Evolutionary conservation across 92 coral and sea anemone species (phyloP).

Genomic region (Porites evermanni): DNA sequence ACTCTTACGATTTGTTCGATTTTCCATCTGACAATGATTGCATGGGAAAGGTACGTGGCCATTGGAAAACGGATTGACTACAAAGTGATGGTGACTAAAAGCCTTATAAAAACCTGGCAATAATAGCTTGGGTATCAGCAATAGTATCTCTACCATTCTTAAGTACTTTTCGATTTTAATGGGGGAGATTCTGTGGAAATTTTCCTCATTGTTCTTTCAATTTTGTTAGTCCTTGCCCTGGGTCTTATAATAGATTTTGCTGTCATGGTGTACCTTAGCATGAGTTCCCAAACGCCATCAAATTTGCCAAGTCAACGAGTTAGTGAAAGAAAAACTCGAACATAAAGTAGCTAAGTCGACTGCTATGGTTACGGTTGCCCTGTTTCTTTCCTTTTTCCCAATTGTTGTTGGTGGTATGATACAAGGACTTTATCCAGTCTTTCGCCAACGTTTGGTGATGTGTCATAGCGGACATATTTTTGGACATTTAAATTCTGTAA

Average conservation of each 20-base stretch:
- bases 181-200: no score
- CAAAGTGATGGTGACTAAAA: neutral
- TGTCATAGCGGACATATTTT: neutral
- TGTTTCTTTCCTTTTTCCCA: neutral
- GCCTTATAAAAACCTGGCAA: neutral
- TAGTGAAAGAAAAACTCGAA: neutral
- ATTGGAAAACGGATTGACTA: neutral
- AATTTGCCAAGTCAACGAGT: neutral
- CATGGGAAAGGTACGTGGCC: slow-evolving; percentile 16
- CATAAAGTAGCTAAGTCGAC: neutral
- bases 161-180: neutral
- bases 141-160: neutral
- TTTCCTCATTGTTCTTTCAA: no score
- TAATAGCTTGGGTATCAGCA: neutral
- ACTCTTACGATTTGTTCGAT: neutral
- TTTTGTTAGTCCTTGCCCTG: no score
- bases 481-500: neutral
- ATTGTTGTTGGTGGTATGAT: neutral
- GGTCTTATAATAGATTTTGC: neutral
- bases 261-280: neutral
- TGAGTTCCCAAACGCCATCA: neutral
- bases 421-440: neutral
- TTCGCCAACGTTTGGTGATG: neutral
- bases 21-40: slow-evolving; percentile 14
- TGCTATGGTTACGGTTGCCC: neutral